Base-by-base conservation (phyloP, 2,888 invertebrate genomes). In the Branchellion lobata region DNA sequence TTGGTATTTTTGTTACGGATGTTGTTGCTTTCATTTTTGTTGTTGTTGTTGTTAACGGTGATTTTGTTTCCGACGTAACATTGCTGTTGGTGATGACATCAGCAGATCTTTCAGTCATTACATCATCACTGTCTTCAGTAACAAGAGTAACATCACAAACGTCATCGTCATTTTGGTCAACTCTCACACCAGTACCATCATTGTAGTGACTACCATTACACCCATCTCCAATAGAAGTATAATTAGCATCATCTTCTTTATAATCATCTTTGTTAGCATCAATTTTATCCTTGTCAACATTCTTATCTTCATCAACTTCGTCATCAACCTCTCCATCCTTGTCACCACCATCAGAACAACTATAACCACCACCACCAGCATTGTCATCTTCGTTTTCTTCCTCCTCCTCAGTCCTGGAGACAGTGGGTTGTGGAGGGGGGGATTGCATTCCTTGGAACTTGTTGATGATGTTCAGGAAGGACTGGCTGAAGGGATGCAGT, bases 391-490 rank as follows among this genome's bases (percentile, higher is more conserved):
- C 61, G 47, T 8, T 47, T 14, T 47, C 18, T 47, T 47, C 18
- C 18, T 47, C 11, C 3, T 18, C 61, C 3, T 5, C 11, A 24
- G 3, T 14, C 61, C 21, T 8, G 24, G 61, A 5, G 8, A 24
- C 3, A 18, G 21, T 24, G 5, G 8, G 3, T 18, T 57, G 8
- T 24, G 61, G 3, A 18, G 61, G 21, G 5, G 61, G 61, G 5
- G 61, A 57, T 24, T 18, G 24, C 61, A 57, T 24, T 3, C 3
- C 61, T 57, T 57, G 11, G 61, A 57, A 57, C n/a, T 57, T 57
- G 61, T 24, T 57, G 61, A 57, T 57, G 61, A 24, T 57, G 61
- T 57, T 57, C 11, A 57, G 61, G 24, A 57, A 57, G 24, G 61
- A 18, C 21, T 57, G 61, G 61, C 21, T 57, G 61, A 57, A 57